A percentile compares a stretch with the other conserved stretches of the same genome.
phyloP scores from a whole-genome alignment of 2,888 invertebrate genomes.

The Calameuta filiformis region DNA sequence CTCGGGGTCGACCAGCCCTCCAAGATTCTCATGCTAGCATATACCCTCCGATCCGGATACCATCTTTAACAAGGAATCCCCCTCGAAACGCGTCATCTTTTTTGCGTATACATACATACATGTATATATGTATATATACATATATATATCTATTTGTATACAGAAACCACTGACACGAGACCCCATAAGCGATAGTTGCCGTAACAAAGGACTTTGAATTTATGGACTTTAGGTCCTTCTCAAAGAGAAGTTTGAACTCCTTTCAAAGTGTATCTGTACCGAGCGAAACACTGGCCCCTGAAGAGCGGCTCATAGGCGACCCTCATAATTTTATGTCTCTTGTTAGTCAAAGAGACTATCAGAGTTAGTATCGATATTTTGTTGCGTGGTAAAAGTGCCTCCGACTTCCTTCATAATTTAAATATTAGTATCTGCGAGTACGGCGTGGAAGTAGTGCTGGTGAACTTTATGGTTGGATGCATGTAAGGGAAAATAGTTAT shows the following conservation, averaged over 20 bases:
- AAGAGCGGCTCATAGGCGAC: neutral
- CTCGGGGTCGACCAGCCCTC: neutral
- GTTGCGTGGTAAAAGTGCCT: neutral
- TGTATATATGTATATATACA: too few relatives aligned
- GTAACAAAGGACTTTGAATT: neutral
- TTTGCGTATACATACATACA: neutral
- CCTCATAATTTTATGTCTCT: neutral
- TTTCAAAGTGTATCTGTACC: neutral
- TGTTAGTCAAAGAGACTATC: neutral
- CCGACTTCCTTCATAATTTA: neutral
- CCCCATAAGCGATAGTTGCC: neutral
- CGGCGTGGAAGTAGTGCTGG: neutral
- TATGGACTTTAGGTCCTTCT: neutral
- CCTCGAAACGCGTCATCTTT: neutral
- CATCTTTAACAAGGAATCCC: neutral
- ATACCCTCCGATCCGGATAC: constrained; percentile 7
- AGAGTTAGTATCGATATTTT: neutral
- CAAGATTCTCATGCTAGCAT: neutral
- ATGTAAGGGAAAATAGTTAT: neutral
- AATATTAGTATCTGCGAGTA: neutral
- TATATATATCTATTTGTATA: too few relatives aligned
- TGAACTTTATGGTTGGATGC: neutral
- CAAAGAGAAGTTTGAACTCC: neutral
- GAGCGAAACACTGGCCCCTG: neutral
- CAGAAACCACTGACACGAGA: neutral